Base-by-base conservation (phyloP, 2,888 invertebrate species). In the Phlogophora meticulosa region DNA sequence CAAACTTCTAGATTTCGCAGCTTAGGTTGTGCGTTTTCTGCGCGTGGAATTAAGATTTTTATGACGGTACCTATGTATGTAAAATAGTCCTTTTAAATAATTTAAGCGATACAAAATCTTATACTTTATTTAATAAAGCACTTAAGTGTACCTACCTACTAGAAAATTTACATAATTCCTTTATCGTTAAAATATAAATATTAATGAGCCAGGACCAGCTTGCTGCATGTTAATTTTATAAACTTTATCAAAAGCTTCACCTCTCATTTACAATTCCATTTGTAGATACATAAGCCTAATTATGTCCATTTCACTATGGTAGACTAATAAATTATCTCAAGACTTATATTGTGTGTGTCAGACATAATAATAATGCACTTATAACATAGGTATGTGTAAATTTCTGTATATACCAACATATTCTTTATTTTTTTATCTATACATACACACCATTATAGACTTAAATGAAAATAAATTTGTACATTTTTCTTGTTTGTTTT, bases 161-260 rank as follows among this genome's bases (percentile, higher is more conserved):
- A 22, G 4, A n/a, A 7, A 0, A 22, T 60, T 7, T 24, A 32
- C 15, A 36, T 62, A 53, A 52, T 22, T 48, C 28, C 0, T 24
- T 67, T 49, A 58, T 45, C 38, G 45, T 17, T 11, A 7, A 48
- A 45, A 32, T 52, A 13, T 59, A 36, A 72, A 72, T 60, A 60
- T 64, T 64, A 64, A 74, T 64, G 64, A 59, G 24, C 34, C 58
- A 20, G 53, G 20, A 34, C 57, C 7, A 17, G 40, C 2, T 24
- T 5, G 46, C 11, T 34, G 1, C 63, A 43, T 15, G 11, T 55
- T 38, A 45, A 70, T 76, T 61, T 58, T 59, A 38, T 24, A 63
- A 40, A 0, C 13, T 24, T 63, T 71, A 59, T 56, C 55, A 56
- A 10, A 52, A 28, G 11, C 5, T 42, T 40, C 28, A 38, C 15